Evolutionary conservation across 2,113 vertebrate species (phyloP).

Genomic region (Bothrops jararaca): DNA sequence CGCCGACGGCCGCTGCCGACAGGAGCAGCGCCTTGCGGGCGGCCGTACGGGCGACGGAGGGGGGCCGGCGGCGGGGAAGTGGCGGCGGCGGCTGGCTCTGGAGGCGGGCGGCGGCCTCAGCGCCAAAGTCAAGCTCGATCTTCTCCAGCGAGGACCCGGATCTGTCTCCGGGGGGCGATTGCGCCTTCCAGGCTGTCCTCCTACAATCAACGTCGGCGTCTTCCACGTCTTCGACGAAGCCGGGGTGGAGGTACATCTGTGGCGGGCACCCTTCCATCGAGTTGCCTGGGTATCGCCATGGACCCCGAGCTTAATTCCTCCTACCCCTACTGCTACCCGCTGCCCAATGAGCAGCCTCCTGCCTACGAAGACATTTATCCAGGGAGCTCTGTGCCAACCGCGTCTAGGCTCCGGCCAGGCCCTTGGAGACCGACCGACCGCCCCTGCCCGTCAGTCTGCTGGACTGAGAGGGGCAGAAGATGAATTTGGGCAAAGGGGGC

Average conservation of each 20-base stretch:
- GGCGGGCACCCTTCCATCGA: conserved; percentile 90
- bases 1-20: conserved; percentile 56
- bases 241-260: conserved; percentile 84
- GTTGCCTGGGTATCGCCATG: conserved; percentile 85
- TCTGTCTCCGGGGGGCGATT: conserved; percentile 71
- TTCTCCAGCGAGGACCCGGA: conserved; percentile 83
- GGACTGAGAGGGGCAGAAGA: neutral
- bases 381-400: conserved; percentile 63
- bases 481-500: neutral
- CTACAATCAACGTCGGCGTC: conserved; percentile 89
- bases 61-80: conserved; percentile 34
- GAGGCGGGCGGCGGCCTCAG: conserved; percentile 61
- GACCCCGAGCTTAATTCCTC: conserved; percentile 86
- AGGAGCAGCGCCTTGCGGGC: neutral
- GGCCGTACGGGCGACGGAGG: conserved; percentile 37
- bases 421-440: neutral
- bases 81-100: conserved; percentile 42
- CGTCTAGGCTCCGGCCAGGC: conserved; percentile 14
- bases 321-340: conserved; percentile 87
- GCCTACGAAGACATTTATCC: conserved; percentile 89
- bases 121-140: conserved; percentile 76
- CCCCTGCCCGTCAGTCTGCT: neutral
- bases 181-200: conserved; percentile 82
- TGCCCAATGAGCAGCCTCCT: conserved; percentile 82
- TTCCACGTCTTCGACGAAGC: conserved; percentile 81